Base-by-base conservation (phyloP, 1,140 invertebrate species). In the Drosophila tristis region DNA sequence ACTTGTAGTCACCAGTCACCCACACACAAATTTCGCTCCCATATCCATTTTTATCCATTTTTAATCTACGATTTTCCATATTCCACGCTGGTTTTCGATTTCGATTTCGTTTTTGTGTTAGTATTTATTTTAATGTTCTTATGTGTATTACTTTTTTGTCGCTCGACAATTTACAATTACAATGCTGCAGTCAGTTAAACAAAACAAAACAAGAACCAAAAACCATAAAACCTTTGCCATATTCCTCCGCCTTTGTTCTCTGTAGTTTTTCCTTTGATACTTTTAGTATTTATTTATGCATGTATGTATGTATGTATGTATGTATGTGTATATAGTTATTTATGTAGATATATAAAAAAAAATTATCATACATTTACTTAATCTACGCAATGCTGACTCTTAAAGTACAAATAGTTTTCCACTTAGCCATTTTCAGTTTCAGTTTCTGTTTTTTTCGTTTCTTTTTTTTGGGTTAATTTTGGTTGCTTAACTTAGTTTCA, bases 111-210 rank as follows among this genome's bases (percentile, higher is more conserved):
- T 60, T 31, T 51, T 35, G 4, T 15, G 13, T 56, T 42, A 43
- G 35, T 68, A 57, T 57, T 70, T 70, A 44, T 43, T 58, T 70
- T 6, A 39, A 58, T 70, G 67, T 47, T 70, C 45, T 44, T 70
- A 39, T 70, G 44, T 70, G 66, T 57, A 35, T 57, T 11, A 42
- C 51, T 8, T 29, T 70, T 70, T 70, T 70, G 67, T 70, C 67
- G 45, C 67, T 70, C 35, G 67, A 70, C 64, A 70, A 70, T 70
- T 70, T 71, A 71, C 64, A 70, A 70, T 58, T 70, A 70, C 65
- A 50, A 68, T 70, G 51, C 44, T 49, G 43, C 66, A 70, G 66
- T 70, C 64, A 49, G 43, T 68, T 35, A 9, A 11, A 15, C 13
- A 31, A 68, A 25, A 20, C 7, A 57, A 5, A 48, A 43, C n/a